phyloP scores from a whole-genome alignment of 2,113 vertebrate species.

The Anguilla japonica region DNA sequence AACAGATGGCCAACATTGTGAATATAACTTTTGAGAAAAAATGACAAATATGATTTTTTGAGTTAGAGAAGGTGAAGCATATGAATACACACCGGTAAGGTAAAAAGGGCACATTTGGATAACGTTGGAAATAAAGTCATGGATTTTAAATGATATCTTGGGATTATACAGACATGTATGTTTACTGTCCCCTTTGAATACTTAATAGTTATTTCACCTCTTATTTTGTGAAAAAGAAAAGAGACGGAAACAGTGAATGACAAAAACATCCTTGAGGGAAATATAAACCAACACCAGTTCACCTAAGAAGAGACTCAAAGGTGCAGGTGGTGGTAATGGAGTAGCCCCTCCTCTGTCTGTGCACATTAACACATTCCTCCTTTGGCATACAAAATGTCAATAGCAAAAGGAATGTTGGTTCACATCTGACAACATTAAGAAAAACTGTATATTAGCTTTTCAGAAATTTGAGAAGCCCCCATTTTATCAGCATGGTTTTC shows the following conservation, averaged over 20 bases:
- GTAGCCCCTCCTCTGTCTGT: background rate
- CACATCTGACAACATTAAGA: background rate
- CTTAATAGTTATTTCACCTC: background rate
- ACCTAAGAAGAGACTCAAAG: conserved; percentile 34
- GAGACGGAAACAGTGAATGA: conserved; percentile 36
- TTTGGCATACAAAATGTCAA: background rate
- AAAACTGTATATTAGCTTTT: background rate
- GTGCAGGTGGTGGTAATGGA: background rate
- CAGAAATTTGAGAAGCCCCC: background rate
- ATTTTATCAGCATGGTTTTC: background rate
- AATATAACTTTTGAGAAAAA: background rate
- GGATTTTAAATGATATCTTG: background rate
- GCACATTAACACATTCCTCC: background rate
- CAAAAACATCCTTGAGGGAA: conserved; percentile 30
- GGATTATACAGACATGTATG: background rate
- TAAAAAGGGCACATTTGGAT: background rate
- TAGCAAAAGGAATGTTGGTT: background rate
- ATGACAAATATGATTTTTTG: background rate
- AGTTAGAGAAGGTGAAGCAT: background rate
- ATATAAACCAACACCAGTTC: conserved; percentile 44
- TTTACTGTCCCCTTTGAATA: background rate
- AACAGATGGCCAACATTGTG: background rate
- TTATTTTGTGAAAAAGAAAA: conserved; percentile 24
- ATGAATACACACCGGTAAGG: background rate
- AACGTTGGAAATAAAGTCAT: background rate